These are phyloP conservation scores for Petrocephalus zakoni DNA, from an alignment of 2,113 vertebrate genomes.

Conservation along the genomic window DNA sequence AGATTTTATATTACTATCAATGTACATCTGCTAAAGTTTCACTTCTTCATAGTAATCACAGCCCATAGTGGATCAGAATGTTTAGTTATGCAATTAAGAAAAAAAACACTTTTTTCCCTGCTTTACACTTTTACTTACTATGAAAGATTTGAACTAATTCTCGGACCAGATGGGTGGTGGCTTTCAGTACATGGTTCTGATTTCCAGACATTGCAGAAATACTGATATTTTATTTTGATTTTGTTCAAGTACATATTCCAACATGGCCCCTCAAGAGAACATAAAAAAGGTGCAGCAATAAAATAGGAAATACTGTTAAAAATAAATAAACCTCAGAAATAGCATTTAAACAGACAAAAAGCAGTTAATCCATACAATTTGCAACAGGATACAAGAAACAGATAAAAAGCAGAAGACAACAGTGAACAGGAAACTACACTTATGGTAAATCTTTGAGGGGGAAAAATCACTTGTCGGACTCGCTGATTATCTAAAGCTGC, in stretches of 20 bases:
- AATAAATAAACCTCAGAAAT: neutral
- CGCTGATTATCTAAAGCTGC: neutral
- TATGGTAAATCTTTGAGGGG: neutral
- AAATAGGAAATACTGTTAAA: neutral
- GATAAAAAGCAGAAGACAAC: neutral
- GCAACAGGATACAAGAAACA: neutral
- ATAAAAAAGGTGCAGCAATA: neutral
- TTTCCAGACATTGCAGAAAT: neutral
- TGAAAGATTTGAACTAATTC: neutral
- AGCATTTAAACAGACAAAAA: neutral
- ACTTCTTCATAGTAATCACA: conserved; percentile 49
- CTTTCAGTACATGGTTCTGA: neutral
- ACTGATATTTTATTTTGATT: neutral
- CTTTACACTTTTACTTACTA: neutral
- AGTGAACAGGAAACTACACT: neutral
- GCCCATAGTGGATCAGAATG: conserved; percentile 20
- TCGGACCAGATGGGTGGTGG: neutral
- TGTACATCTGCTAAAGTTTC: conserved; percentile 41
- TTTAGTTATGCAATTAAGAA: conserved; percentile 37
- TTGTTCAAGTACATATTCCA: neutral
- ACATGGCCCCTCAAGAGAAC: neutral
- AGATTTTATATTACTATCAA: conserved; percentile 57
- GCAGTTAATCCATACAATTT: neutral
- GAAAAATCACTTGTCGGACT: neutral
- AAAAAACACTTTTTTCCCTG: conserved; percentile 2